Base-by-base conservation (phyloP, 2,797 vertebrate genomes). In the Pampus argenteus region DNA sequence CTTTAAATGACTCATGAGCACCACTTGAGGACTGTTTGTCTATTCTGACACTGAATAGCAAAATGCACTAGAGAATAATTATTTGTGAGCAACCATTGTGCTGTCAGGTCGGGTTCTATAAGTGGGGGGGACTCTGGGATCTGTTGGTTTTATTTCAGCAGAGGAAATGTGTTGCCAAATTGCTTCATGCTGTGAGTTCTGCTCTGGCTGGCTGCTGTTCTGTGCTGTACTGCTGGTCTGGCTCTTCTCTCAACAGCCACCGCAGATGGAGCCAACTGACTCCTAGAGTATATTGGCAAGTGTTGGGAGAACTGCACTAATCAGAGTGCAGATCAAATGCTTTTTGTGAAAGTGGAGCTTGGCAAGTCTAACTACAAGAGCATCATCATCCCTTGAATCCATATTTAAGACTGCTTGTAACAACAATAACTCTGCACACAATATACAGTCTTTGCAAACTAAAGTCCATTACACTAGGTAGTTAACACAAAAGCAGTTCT, bases 261-360 rank as follows among this genome's bases (percentile, higher is more conserved):
- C 56, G 54, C 58, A 64, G 40, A 74, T 44, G 38, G 66, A 31
- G 56, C 66, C 56, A 63, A 38, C 29, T 49, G 48, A 82, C 52
- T 57, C 48, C 28, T 59, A 11, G 17, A 60, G 45, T 34, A 20
- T 36, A 48, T 29, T 81, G 45, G 69, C 45, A 61, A 68, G 20
- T 57, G 62, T 28, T 55, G 18, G 36, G 51, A 57, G 29, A 70
- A 62, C 45, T 68, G 14, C 62, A 44, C 49, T 60, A 59, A 68
- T 81, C 38, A 54, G 29, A 36, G 20, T 49, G 42, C 34, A 60
- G 58, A 76, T 76, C 54, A 64, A 68, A 66, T 63, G 51, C 17
- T 57, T 57, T 62, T 45, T 64, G 22, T 65, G 45, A 34, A 62
- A 50, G 14, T 57, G 22, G 42, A 63, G 47, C 22, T 68, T 73